phyloP scores from a whole-genome alignment of 2,113 vertebrate genomes.

The Oxyruncus cristatus region DNA sequence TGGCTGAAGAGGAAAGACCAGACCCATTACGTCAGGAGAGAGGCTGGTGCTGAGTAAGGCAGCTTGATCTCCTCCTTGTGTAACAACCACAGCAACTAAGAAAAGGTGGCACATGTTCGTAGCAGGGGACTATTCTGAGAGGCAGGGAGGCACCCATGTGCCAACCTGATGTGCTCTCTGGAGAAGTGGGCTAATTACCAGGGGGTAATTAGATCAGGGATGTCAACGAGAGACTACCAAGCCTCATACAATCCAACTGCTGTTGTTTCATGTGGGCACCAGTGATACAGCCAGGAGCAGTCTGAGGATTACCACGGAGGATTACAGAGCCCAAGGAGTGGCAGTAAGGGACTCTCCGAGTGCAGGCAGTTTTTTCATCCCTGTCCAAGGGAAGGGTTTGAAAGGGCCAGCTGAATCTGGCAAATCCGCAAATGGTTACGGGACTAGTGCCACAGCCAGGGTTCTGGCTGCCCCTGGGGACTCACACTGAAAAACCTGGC shows the following conservation, averaged over 20 bases:
- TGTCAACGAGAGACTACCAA: neutral
- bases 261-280: rapidly evolving
- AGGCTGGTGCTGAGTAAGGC: neutral
- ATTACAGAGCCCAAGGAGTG: neutral
- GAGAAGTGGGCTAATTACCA: neutral
- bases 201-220: neutral
- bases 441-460: neutral
- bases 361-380: neutral
- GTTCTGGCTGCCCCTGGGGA: neutral
- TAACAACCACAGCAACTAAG: neutral
- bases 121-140: neutral
- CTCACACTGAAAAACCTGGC: neutral
- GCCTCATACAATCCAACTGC: neutral
- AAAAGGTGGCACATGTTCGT: neutral
- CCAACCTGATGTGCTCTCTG: neutral
- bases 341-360: neutral
- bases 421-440: neutral
- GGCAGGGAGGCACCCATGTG: neutral
- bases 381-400: neutral
- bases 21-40: neutral
- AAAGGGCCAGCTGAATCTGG: neutral
- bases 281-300: neutral
- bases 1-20: neutral
- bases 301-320: neutral
- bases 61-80: neutral